These are phyloP conservation scores for Spea bombifrons DNA, from an alignment of 2,113 vertebrate genomes.

Conservation along the genomic window DNA sequence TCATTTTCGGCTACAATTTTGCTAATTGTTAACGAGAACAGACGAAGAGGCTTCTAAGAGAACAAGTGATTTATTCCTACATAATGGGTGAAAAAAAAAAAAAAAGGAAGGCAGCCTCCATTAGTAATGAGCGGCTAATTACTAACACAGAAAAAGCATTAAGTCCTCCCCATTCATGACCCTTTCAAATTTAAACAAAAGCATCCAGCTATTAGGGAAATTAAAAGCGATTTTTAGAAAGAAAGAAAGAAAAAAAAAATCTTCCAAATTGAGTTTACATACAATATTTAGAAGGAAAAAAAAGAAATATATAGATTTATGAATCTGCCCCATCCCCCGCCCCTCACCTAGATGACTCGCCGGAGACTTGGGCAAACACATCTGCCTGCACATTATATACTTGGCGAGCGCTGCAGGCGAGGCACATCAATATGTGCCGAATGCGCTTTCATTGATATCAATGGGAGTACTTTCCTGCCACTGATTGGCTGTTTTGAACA, in stretches of 20 bases:
- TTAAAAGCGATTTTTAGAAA: slow-evolving; percentile 4
- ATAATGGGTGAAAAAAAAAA: slow-evolving; percentile 7
- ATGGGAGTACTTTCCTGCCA: too few relatives aligned
- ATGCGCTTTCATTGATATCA: too few relatives aligned
- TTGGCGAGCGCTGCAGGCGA: too few relatives aligned
- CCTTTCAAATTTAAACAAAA: slow-evolving; percentile 39
- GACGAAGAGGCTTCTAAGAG: slow-evolving; percentile 29
- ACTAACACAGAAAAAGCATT: slow-evolving; percentile 27
- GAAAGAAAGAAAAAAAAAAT: not conserved
- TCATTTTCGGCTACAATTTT: slow-evolving; percentile 15
- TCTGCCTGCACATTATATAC: too few relatives aligned
- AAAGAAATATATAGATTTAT: not conserved
- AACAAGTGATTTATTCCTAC: slow-evolving; percentile 34
- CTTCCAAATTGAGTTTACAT: not conserved
- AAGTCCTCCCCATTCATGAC: slow-evolving; percentile 33
- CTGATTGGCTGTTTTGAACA: too few relatives aligned
- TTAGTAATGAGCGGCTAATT: slow-evolving; percentile 36
- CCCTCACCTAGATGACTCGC: too few relatives aligned
- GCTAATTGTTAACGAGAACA: slow-evolving; percentile 31
- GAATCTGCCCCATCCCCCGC: too few relatives aligned
- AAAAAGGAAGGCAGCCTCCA: slow-evolving; percentile 5
- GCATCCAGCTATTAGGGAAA: slow-evolving; percentile 39
- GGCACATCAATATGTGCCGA: too few relatives aligned
- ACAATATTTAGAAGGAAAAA: not conserved
- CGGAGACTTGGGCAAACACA: too few relatives aligned